Evolutionary conservation across 2,888 invertebrate genomes (phyloP), one percentile per base, ranked within the genome.

Genomic region (Dicranocentrus wangi): DNA sequence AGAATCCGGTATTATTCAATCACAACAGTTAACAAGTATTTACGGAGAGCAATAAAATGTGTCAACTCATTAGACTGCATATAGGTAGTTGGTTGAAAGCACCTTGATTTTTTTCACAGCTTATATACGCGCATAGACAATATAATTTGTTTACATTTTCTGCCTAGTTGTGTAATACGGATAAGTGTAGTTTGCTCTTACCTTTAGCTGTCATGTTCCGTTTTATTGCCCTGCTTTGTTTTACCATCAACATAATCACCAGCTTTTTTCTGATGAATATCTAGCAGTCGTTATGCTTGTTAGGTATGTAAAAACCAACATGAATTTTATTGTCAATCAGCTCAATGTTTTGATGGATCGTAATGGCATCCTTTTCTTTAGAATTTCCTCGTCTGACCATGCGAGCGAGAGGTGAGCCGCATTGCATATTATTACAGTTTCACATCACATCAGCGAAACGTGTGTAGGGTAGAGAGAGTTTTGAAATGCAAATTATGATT

Each of bases 51-150:
- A 47, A 70, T 77, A 77, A 77, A 77, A 77, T 28, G 69, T 77
- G 77, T 70, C 77, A 77, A 63, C 70, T 77, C 77, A 63, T 77
- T 77, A 69, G 39, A n/a, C n/a, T n/a, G n/a, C n/a, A n/a, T n/a
- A n/a, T n/a, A n/a, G 55, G 27, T 70, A 51, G 70, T 63, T 39
- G 47, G 39, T 77, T 70, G 7, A 63, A 69, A 69, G 60, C 70
- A 77, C 53, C 77, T 68, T 76, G 76, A 28, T 27, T 58, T 65
- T 66, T 75, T 51, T 51, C 51, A 51, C 51, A 51, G 8, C 7
- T 7, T 39, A 39, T 39, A 8, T 13, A 13, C 39, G 39, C 7
- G 39, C 7, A 39, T 39, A 39, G 8, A n/a, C n/a, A n/a, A n/a
- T n/a, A n/a, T n/a, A n/a, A n/a, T n/a, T n/a, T n/a, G n/a, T n/a